Evolutionary conservation across 2,888 invertebrate genomes (phyloP).

Genomic region (Argyra leucocephala): DNA sequence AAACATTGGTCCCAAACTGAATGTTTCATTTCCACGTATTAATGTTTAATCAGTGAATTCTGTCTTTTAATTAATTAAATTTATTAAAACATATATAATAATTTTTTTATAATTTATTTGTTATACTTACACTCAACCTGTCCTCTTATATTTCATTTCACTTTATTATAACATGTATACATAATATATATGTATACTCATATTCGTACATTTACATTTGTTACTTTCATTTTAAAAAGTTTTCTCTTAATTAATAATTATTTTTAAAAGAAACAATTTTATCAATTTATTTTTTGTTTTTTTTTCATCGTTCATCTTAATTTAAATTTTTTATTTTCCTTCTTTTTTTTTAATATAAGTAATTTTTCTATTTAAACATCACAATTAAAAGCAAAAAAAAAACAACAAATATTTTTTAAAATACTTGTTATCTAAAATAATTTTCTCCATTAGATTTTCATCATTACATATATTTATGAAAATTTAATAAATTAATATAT

Average conservation of each 20-base stretch:
- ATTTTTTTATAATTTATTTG: no score
- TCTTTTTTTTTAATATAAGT: neutral
- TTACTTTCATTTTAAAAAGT: neutral
- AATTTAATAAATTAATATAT: no score
- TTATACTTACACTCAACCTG: neutral
- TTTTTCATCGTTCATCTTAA: neutral
- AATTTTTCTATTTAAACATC: neutral
- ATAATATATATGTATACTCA: no score
- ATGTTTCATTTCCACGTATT: no score
- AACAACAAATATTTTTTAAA: no score
- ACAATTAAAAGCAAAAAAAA: no score
- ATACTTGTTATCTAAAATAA: no score
- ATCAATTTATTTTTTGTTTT: neutral
- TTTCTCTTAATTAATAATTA: slow-evolving; percentile 2
- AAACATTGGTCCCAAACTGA: no score
- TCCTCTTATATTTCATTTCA: neutral
- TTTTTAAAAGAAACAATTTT: neutral
- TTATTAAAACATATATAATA: no score
- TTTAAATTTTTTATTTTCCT: neutral
- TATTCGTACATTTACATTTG: neutral
- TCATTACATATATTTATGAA: neutral
- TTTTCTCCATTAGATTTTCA: neutral
- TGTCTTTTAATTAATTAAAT: no score
- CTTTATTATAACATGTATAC: no score
- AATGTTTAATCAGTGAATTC: no score